Conservation (phyloP, 2,113 vertebrate species). For the Neodon shergylaensis region DNA sequence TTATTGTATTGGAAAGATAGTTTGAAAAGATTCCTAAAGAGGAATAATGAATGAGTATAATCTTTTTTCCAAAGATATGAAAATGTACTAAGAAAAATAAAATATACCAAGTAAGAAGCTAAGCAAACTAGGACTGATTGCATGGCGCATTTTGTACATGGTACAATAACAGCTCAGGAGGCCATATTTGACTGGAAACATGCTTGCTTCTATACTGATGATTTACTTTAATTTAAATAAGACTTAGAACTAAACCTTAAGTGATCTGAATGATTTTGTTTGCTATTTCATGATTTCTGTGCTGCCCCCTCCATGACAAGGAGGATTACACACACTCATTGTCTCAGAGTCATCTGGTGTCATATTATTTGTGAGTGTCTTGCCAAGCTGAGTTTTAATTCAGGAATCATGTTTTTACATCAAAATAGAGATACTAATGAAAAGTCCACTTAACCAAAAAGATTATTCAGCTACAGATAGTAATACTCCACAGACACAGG, state of each 20-base stretch:
- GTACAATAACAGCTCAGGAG: neutral
- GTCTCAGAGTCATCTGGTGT: neutral
- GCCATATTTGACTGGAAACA: neutral
- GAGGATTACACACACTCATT: neutral
- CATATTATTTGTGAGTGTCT: neutral
- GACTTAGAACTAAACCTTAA: neutral
- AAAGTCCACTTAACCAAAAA: neutral
- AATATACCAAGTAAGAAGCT: neutral
- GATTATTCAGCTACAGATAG: neutral
- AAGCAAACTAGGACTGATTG: neutral
- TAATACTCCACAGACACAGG: neutral
- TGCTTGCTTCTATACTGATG: neutral
- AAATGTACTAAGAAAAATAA: neutral
- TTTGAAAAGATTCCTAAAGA: neutral
- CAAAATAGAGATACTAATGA: neutral
- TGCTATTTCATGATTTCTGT: neutral
- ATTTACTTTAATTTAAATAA: neutral
- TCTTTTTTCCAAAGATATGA: neutral
- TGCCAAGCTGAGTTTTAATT: neutral
- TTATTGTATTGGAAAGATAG: neutral
- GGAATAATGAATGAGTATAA: neutral
- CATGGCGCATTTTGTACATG: neutral
- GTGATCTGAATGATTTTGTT: neutral
- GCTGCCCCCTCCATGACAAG: neutral
- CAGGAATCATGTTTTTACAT: neutral